Conservation (phyloP, 1,140 invertebrate genomes). For the Archivesica marissinica region DNA sequence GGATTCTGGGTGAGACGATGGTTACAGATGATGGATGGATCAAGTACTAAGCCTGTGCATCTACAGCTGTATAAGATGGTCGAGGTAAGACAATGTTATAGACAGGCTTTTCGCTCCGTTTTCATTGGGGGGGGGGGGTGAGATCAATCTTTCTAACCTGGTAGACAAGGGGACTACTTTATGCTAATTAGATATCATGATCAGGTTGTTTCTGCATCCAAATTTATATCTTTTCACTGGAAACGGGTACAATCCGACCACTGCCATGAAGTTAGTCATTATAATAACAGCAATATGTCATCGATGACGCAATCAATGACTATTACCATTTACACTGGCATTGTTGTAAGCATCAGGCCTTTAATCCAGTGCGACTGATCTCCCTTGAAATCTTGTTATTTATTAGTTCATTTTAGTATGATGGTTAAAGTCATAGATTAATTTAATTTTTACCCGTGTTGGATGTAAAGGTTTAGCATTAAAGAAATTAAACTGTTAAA, state of each 20-base stretch:
- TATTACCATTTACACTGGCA: background rate
- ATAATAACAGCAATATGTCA: no score
- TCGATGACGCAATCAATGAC: no score
- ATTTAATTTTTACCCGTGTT: no score
- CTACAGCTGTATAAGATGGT: constrained; percentile 64
- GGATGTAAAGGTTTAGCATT: no score
- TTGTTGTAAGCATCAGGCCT: no score
- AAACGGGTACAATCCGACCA: background rate
- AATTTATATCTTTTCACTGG: background rate
- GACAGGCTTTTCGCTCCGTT: background rate
- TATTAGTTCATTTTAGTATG: no score
- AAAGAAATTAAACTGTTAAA: no score
- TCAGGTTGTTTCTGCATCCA: background rate
- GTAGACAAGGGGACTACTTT: background rate
- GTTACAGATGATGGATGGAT: constrained; percentile 61
- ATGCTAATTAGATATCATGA: no score
- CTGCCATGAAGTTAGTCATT: background rate
- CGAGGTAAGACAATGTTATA: constrained; percentile 48
- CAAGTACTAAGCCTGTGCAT: constrained; percentile 54
- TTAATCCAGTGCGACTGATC: no score
- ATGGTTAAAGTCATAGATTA: no score
- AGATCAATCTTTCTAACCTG: no score
- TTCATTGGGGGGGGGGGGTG: background rate
- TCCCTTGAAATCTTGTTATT: no score
- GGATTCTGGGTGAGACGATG: constrained; percentile 67